A percentile compares a stretch with the other conserved stretches of the same genome.
phyloP scores from a whole-genome alignment of 2,888 invertebrate species.

The Pseudoips prasinana region DNA sequence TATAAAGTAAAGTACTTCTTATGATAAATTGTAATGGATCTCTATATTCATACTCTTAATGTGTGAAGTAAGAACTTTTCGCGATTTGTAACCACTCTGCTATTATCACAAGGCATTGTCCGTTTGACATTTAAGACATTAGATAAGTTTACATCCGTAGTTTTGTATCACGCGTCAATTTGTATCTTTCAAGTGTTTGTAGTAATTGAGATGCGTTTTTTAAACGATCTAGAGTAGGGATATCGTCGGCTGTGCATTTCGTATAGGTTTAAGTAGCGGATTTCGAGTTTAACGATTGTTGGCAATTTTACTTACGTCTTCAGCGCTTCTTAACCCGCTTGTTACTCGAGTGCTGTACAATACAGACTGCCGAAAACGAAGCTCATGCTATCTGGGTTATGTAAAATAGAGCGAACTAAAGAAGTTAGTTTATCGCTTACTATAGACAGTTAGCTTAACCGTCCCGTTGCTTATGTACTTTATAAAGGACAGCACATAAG shows the following conservation, averaged over 20 bases:
- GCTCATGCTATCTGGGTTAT: too few relatives aligned
- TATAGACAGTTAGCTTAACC: too few relatives aligned
- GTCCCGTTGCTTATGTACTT: too few relatives aligned
- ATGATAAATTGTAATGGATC: slow-evolving; percentile 54
- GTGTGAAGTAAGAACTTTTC: slow-evolving; percentile 33
- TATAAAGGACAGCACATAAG: too few relatives aligned
- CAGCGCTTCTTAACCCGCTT: too few relatives aligned
- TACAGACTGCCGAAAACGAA: too few relatives aligned
- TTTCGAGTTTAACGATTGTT: slow-evolving; percentile 38
- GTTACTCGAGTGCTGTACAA: too few relatives aligned
- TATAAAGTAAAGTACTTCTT: slow-evolving; percentile 52
- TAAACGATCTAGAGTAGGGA: slow-evolving; percentile 62
- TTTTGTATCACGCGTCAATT: slow-evolving; percentile 62
- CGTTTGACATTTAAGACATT: slow-evolving; percentile 31
- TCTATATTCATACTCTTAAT: slow-evolving; percentile 25
- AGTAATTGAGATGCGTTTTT: slow-evolving; percentile 50
- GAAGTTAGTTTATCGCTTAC: too few relatives aligned
- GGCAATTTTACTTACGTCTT: too few relatives aligned
- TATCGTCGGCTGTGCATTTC: slow-evolving; percentile 71
- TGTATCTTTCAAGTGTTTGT: slow-evolving; percentile 53
- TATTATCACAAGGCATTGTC: slow-evolving; percentile 34
- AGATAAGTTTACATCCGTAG: slow-evolving; percentile 37
- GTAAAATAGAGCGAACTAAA: too few relatives aligned
- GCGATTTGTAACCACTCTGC: slow-evolving; percentile 43
- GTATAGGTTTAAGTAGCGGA: slow-evolving; percentile 63